These are phyloP conservation scores for Sitophilus oryzae DNA, from an alignment of 1,140 invertebrate species.

Conservation along the genomic window DNA sequence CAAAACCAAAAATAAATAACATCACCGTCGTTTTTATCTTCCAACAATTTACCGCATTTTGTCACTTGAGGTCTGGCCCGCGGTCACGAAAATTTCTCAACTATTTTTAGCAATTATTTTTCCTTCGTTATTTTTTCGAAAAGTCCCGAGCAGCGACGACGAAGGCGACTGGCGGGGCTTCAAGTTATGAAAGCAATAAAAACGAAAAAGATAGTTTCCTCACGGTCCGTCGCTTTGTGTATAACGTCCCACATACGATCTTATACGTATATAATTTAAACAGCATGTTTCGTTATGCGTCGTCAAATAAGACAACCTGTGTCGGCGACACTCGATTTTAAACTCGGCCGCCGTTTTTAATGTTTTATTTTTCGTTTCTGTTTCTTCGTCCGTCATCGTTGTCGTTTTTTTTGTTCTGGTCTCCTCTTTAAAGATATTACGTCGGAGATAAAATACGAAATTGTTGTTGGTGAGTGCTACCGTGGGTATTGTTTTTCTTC, in stretches of 20 bases:
- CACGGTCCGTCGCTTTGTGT: not conserved
- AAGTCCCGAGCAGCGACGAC: too few relatives aligned
- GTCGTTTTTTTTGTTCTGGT: not conserved
- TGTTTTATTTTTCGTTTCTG: not conserved
- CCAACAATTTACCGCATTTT: too few relatives aligned
- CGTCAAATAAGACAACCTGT: not conserved
- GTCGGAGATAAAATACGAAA: not conserved
- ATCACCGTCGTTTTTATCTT: too few relatives aligned
- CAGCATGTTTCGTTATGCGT: not conserved
- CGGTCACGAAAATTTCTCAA: too few relatives aligned
- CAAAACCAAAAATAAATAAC: too few relatives aligned
- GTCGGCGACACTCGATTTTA: not conserved
- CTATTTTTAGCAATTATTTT: too few relatives aligned
- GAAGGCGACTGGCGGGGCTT: not conserved
- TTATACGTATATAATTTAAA: not conserved
- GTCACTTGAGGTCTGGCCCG: too few relatives aligned
- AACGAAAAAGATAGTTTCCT: not conserved
- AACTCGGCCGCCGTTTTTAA: not conserved
- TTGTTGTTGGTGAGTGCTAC: too few relatives aligned
- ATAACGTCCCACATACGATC: not conserved
- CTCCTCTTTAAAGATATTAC: not conserved
- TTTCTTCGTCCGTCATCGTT: not conserved
- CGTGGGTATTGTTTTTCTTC: too few relatives aligned
- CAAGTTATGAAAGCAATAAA: not conserved
- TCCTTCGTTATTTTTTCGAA: too few relatives aligned